Evolutionary conservation across 2,113 vertebrate genomes (phyloP).

Genomic region (Uria lomvia): DNA sequence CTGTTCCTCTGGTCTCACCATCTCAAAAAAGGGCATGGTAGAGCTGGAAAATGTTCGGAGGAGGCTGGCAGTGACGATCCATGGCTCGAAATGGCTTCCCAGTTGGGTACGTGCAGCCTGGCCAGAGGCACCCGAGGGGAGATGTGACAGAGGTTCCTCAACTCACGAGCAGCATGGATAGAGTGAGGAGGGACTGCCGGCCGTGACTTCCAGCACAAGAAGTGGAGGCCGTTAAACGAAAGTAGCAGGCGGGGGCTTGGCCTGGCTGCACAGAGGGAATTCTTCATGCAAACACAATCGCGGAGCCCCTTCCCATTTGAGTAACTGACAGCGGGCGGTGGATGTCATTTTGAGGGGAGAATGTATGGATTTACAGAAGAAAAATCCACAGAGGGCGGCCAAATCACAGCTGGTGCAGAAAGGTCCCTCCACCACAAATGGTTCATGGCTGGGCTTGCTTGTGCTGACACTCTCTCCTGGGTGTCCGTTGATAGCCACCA

Average conservation of each 20-base stretch:
- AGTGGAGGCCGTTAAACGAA: neutral
- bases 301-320: neutral
- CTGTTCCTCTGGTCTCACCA: neutral
- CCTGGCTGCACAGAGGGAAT: neutral
- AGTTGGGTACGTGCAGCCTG: neutral
- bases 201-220: neutral
- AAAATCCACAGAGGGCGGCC: neutral
- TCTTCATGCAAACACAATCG: neutral
- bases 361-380: neutral
- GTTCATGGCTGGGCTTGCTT: neutral
- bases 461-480: neutral
- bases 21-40: neutral
- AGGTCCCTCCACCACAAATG: neutral
- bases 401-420: neutral
- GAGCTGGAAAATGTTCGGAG: neutral
- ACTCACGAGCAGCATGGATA: rapidly evolving
- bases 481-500: neutral
- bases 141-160: neutral
- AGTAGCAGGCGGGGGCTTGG: rapidly evolving
- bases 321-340: neutral
- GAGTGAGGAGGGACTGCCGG: neutral
- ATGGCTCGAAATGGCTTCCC: neutral
- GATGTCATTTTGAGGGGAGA: neutral
- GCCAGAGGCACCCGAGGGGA: neutral
- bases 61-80: neutral